These are phyloP conservation scores for Puffinus mauretanicus DNA, from an alignment of 2,113 vertebrate genomes.

Conservation along the genomic window DNA sequence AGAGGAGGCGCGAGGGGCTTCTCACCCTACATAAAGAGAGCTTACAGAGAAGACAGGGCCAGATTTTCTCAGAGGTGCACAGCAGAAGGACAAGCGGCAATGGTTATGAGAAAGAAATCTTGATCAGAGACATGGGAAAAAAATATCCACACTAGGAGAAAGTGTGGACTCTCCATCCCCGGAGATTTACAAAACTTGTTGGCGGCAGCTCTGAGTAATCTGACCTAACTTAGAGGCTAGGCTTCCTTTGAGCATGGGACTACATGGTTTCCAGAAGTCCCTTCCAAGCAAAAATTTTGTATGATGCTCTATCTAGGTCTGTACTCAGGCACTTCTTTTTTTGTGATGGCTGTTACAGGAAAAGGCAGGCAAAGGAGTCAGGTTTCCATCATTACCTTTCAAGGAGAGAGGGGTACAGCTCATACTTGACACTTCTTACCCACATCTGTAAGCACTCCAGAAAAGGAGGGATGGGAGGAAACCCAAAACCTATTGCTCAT, in stretches of 20 bases:
- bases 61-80: not conserved
- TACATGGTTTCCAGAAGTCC: not conserved
- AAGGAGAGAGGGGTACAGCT: not conserved
- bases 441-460: not conserved
- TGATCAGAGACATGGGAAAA: not conserved
- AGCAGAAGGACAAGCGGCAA: not conserved
- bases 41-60: not conserved
- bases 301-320: not conserved
- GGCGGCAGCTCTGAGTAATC: not conserved
- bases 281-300: not conserved
- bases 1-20: not conserved
- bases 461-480: not conserved
- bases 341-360: not conserved
- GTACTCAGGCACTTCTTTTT: not conserved
- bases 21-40: not conserved
- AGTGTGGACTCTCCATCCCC: too few relatives aligned
- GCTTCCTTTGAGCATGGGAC: not conserved
- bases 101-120: not conserved
- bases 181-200: not conserved
- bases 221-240: not conserved
- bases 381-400: not conserved
- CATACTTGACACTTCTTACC: not conserved
- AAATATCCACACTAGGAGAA: not conserved
- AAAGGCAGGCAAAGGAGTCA: not conserved
- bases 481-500: not conserved